Conservation (phyloP, 1,140 invertebrate genomes). For the Diorhabda elongata region DNA sequence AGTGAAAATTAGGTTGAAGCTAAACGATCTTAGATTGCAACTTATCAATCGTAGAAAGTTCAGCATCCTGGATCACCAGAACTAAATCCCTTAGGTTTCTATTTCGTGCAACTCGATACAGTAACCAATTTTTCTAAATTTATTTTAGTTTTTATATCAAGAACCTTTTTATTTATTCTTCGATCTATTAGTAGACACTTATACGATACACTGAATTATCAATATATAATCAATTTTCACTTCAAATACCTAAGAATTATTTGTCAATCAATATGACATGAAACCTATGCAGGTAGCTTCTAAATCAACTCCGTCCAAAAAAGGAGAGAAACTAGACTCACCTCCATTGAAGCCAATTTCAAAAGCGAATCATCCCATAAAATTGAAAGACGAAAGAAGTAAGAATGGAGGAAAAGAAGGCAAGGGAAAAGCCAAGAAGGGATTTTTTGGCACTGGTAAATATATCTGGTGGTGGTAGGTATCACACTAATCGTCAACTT, state of each 20-base stretch:
- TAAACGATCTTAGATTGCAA: too few relatives aligned
- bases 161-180: too few relatives aligned
- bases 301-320: conserved; percentile 46
- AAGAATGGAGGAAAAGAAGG: conserved; percentile 53
- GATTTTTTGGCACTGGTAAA: conserved; percentile 78
- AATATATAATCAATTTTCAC: background rate
- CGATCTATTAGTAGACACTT: too few relatives aligned
- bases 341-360: conserved; percentile 32
- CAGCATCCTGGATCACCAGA: too few relatives aligned
- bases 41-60: too few relatives aligned
- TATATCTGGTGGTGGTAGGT: conserved; percentile 53
- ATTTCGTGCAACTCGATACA: too few relatives aligned
- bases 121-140: too few relatives aligned
- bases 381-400: conserved; percentile 40
- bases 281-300: conserved; percentile 38
- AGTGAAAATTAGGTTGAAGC: too few relatives aligned
- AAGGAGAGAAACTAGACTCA: conserved; percentile 40
- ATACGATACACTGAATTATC: too few relatives aligned
- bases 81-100: too few relatives aligned
- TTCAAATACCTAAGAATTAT: background rate
- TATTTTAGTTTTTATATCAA: too few relatives aligned
- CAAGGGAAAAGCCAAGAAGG: conserved; percentile 67
- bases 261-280: conserved; percentile 21
- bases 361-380: conserved; percentile 32
- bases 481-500: conserved; percentile 42